Conservation (phyloP, 1,140 invertebrate species). For the Drosophila auraria region DNA sequence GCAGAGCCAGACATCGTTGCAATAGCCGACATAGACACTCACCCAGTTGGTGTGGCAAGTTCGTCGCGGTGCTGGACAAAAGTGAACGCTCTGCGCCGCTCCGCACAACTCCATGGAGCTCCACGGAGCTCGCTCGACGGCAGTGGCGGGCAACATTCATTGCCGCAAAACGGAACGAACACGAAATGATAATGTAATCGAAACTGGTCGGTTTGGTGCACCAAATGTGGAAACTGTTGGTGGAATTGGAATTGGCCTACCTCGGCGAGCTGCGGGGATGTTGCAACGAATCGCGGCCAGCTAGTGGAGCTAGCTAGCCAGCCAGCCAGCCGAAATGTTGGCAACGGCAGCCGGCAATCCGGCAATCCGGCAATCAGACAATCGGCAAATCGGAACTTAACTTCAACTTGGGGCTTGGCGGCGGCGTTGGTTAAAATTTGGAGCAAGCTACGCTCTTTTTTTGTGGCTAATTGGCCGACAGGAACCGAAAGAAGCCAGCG, state of each 20-base stretch:
- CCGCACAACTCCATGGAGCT: constrained; percentile 3
- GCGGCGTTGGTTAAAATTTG: constrained; percentile 38
- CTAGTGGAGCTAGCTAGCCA: constrained; percentile 2
- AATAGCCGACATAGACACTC: constrained; percentile 75
- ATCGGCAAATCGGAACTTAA: constrained; percentile 66
- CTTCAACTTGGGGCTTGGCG: constrained; percentile 55
- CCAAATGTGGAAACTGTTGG: constrained; percentile 67
- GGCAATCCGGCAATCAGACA: constrained; percentile 46
- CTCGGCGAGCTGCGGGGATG: constrained; percentile 33
- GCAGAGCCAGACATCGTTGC: constrained; percentile 14
- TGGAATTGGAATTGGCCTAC: constrained; percentile 56
- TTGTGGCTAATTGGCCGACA: constrained; percentile 41
- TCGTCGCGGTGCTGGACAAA: constrained; percentile 63
- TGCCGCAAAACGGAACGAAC: constrained; percentile 78
- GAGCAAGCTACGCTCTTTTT: constrained; percentile 34
- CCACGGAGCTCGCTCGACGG: constrained; percentile 8
- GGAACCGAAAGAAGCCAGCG: constrained; percentile 40
- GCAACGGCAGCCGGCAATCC: constrained; percentile 2
- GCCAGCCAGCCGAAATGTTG: constrained; percentile 18
- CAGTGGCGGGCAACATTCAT: constrained; percentile 63
- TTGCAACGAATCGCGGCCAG: constrained; percentile 38
- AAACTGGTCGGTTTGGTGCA: constrained; percentile 71
- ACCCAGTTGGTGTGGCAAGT: constrained; percentile 73
- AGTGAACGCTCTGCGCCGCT: constrained; percentile 63
- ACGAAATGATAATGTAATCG: constrained; percentile 80